Conservation (phyloP, 2,113 vertebrate species). For the Murina feae region DNA sequence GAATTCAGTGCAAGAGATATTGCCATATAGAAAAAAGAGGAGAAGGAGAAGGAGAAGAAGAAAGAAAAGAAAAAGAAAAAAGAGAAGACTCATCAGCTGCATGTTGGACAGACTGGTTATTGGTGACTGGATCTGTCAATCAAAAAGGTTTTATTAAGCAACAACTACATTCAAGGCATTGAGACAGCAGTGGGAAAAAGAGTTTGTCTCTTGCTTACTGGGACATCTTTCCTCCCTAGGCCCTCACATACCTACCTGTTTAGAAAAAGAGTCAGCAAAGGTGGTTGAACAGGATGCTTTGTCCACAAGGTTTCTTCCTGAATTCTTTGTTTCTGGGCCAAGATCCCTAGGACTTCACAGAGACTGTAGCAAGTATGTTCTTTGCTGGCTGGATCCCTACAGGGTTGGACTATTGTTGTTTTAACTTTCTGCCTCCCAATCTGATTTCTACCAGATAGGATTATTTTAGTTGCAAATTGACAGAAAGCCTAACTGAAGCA, state of each 20-base stretch:
- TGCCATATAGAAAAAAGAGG: neutral
- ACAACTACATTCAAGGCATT: neutral
- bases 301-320: neutral
- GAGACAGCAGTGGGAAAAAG: neutral
- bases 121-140: too few relatives aligned
- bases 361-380: neutral
- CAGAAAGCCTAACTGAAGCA: neutral
- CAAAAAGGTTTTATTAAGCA: neutral
- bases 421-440: neutral
- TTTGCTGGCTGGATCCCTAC: neutral
- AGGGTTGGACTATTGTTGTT: neutral
- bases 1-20: neutral
- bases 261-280: neutral
- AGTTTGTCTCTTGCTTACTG: neutral
- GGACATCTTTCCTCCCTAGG: neutral
- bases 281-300: neutral
- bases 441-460: constrained; percentile 2
- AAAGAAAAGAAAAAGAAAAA: neutral
- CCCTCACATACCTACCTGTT: neutral
- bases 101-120: neutral
- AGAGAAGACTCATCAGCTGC: neutral
- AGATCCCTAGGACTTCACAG: neutral
- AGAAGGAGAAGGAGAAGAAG: neutral
- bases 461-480: constrained; percentile 38
- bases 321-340: neutral